Conservation (phyloP, 2,888 invertebrate species). For the Orthonychiurus folsomi region DNA sequence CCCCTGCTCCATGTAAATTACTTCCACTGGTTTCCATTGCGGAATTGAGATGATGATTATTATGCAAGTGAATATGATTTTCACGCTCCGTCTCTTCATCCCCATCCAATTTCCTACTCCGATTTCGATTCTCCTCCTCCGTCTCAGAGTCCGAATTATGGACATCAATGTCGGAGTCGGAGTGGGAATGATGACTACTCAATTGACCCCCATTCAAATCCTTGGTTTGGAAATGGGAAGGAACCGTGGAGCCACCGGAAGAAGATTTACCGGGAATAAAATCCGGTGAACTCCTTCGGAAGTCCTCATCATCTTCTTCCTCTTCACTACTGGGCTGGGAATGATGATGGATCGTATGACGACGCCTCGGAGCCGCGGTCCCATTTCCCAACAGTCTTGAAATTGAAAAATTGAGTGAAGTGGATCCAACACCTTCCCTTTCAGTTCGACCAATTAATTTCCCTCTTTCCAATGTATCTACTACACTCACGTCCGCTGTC, state of each 20-base stretch:
- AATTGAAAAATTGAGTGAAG: conserved; percentile 40
- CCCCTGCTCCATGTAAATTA: conserved; percentile 8
- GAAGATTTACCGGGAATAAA: conserved; percentile 14
- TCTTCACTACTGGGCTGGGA: conserved; percentile 20
- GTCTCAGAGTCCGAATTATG: conserved; percentile 33
- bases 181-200: conserved; percentile 14
- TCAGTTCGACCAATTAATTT: background rate
- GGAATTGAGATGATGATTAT: conserved; percentile 15
- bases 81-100: conserved; percentile 11
- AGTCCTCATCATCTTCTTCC: conserved; percentile 17
- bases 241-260: too few relatives aligned
- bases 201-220: background rate
- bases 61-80: conserved; percentile 3
- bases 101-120: conserved; percentile 12
- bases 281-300: conserved; percentile 8
- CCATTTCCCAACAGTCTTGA: conserved; percentile 39
- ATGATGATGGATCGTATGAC: conserved; percentile 25
- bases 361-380: conserved; percentile 18
- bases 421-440: conserved; percentile 17
- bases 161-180: conserved; percentile 26
- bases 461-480: background rate
- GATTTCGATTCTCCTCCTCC: conserved; percentile 25
- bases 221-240: background rate
- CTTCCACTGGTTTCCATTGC: background rate
- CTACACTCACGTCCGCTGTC: background rate